Conservation (phyloP, 2,888 invertebrate species). For the Candidula unifasciata region DNA sequence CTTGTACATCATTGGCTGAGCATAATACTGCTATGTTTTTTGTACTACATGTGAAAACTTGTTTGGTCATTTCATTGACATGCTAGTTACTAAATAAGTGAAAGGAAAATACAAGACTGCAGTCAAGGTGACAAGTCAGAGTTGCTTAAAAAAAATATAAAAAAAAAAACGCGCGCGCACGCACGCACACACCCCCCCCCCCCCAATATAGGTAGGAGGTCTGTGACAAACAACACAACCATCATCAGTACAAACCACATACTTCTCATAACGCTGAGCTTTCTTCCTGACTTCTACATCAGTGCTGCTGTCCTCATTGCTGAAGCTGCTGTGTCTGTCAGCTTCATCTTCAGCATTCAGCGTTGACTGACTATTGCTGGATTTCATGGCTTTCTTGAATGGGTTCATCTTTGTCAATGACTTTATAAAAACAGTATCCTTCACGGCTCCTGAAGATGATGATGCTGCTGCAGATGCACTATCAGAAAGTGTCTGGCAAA, state of each 20-base stretch:
- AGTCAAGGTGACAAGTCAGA: no score
- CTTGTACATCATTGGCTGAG: no score
- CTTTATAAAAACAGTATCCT: conserved; percentile 29
- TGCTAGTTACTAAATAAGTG: no score
- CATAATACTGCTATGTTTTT: no score
- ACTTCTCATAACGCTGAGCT: conserved; percentile 41
- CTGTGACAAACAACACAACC: neutral
- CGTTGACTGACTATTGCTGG: conserved; percentile 24
- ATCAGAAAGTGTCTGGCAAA: neutral
- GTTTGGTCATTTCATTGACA: no score
- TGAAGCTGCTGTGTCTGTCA: conserved; percentile 34
- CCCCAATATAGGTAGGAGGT: no score
- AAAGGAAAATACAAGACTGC: no score
- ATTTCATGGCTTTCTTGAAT: conserved; percentile 37
- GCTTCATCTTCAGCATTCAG: conserved; percentile 32
- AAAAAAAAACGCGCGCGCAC: no score
- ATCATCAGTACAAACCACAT: conserved; percentile 14
- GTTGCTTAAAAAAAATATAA: no score
- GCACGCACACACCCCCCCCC: no score
- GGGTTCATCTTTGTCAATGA: conserved; percentile 45
- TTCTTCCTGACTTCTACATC: conserved; percentile 39
- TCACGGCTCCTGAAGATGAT: neutral
- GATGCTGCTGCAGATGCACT: neutral
- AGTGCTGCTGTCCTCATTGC: conserved; percentile 32
- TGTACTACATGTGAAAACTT: no score